A percentile compares a stretch with the other conserved stretches of the same genome.
These are phyloP conservation scores for Borostomias antarcticus DNA, from an alignment of 2,797 vertebrate species.

Conservation along the genomic window DNA sequence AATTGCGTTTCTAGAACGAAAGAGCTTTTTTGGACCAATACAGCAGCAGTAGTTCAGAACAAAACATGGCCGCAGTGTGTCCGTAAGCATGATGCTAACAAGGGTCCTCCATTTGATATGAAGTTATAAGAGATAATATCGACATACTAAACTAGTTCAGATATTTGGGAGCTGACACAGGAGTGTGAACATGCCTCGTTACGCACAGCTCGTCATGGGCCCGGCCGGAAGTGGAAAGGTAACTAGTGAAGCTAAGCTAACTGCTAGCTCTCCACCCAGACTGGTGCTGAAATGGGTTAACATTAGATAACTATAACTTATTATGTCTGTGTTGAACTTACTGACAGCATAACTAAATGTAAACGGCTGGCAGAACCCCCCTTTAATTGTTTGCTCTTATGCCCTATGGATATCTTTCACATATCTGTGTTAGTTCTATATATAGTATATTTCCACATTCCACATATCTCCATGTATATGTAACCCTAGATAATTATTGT, in stretches of 20 bases:
- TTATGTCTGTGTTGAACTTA: not conserved
- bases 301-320: not conserved
- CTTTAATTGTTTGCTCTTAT: too few relatives aligned
- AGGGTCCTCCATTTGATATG: not conserved
- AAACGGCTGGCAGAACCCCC: too few relatives aligned
- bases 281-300: not conserved
- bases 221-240: conserved; percentile 98
- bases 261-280: too few relatives aligned
- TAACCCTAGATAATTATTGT: too few relatives aligned
- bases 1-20: not conserved
- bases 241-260: not conserved
- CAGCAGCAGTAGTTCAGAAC: not conserved
- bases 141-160: not conserved
- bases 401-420: too few relatives aligned
- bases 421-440: not conserved
- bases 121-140: not conserved
- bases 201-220: conserved; percentile 94
- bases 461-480: not conserved
- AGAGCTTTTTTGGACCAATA: not conserved
- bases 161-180: not conserved
- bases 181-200: conserved; percentile 85
- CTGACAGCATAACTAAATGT: too few relatives aligned
- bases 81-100: not conserved
- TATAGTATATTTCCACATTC: not conserved
- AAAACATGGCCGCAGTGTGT: not conserved